Conservation (phyloP, 2,113 vertebrate species). For the Macrotus californicus region DNA sequence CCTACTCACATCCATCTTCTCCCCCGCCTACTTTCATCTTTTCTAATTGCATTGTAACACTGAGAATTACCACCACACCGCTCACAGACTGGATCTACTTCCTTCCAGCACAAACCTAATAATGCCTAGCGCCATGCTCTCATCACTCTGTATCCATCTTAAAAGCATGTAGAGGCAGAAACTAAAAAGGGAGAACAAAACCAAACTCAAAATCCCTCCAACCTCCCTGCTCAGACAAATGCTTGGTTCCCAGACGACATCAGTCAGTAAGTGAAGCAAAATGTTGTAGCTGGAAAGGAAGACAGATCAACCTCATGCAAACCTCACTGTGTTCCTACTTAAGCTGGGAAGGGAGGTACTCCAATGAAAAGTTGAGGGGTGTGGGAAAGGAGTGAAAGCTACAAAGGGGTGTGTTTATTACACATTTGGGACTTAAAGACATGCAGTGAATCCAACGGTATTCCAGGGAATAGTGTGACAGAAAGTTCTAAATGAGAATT, state of each 20-base stretch:
- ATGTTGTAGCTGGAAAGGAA: constrained; percentile 13
- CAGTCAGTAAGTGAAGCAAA: constrained; percentile 57
- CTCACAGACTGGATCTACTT: neutral
- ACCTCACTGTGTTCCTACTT: constrained; percentile 47
- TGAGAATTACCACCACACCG: neutral
- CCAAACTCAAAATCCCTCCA: neutral
- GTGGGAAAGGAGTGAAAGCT: neutral
- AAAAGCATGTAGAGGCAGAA: constrained; percentile 36
- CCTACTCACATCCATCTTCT: neutral
- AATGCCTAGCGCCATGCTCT: neutral
- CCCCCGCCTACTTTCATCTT: neutral
- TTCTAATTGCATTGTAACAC: neutral
- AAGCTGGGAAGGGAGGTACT: neutral
- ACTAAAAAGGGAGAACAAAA: constrained; percentile 27
- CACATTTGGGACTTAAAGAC: constrained; percentile 18
- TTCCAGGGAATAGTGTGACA: constrained; percentile 64
- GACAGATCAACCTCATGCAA: constrained; percentile 38
- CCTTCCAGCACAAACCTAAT: neutral
- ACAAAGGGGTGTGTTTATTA: neutral
- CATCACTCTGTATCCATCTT: constrained; percentile 28
- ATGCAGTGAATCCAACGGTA: constrained; percentile 61
- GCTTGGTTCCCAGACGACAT: constrained; percentile 9
- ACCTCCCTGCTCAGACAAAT: constrained; percentile 36
- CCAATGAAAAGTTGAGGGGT: neutral
- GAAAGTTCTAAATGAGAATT: constrained; percentile 73